Percentiles rank a stretch among this genome's conserved stretches.
These are phyloP conservation scores for Dinoponera quadriceps DNA, from an alignment of 1,140 invertebrate species.

Conservation along the genomic window DNA sequence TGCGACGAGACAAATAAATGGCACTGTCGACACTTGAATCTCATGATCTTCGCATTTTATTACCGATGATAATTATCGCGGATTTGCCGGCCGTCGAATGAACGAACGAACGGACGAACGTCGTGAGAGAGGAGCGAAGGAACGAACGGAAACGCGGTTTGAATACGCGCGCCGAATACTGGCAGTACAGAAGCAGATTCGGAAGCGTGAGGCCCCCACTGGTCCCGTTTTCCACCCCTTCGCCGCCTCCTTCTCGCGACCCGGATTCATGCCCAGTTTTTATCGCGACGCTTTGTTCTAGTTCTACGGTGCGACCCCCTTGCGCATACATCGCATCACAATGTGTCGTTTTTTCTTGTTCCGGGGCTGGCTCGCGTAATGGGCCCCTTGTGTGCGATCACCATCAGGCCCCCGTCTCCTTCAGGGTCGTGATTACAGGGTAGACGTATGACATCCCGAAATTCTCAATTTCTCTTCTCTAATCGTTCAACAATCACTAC, in stretches of 20 bases:
- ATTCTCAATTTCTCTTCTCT: neutral
- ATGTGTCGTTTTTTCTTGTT: conserved; percentile 84
- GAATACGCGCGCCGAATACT: conserved; percentile 71
- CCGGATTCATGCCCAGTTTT: conserved; percentile 82
- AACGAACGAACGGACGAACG: neutral
- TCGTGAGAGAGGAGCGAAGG: conserved; percentile 45
- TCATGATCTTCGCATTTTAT: neutral
- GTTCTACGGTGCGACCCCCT: conserved; percentile 77
- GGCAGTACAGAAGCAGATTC: conserved; percentile 68
- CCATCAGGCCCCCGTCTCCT: conserved; percentile 61
- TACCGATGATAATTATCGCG: neutral
- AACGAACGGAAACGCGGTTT: conserved; percentile 64
- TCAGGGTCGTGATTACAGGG: conserved; percentile 40
- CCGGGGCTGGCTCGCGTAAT: conserved; percentile 71
- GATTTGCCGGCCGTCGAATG: conserved; percentile 1
- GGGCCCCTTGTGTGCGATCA: conserved; percentile 64
- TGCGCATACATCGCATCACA: conserved; percentile 80
- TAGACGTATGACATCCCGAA: neutral
- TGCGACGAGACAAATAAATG: neutral
- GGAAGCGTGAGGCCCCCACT: conserved; percentile 67
- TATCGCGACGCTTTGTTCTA: conserved; percentile 84
- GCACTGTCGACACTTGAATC: conserved; percentile 13
- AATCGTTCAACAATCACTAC: neutral
- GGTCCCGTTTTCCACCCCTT: conserved; percentile 62
- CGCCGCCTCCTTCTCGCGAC: conserved; percentile 67